phyloP scores from a whole-genome alignment of 2,888 invertebrate genomes.

The Scaptomyza cyrtandrae region DNA sequence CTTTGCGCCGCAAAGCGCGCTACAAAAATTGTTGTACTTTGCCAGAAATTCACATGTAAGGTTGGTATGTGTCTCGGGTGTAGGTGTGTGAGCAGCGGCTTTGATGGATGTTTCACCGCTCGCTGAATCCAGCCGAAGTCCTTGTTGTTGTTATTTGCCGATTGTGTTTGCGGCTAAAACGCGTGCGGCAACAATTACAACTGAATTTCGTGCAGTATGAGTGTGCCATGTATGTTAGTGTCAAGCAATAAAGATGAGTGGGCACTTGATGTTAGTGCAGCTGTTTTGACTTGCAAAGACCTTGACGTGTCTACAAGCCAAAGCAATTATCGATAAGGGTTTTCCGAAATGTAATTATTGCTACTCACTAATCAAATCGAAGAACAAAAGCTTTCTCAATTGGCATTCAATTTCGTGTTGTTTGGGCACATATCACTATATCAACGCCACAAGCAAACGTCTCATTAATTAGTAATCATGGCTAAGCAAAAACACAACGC shows the following conservation, averaged over 20 bases:
- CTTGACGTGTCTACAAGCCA: slow-evolving; percentile 41
- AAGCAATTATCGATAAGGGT: slow-evolving; percentile 55
- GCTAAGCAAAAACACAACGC: slow-evolving; percentile 13
- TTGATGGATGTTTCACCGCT: slow-evolving; percentile 60
- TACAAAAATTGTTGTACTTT: slow-evolving; percentile 30
- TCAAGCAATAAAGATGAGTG: slow-evolving; percentile 72
- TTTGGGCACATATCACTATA: not conserved
- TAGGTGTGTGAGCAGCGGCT: slow-evolving; percentile 41
- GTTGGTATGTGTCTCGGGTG: slow-evolving; percentile 1
- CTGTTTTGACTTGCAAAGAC: slow-evolving; percentile 45
- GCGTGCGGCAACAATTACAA: slow-evolving; percentile 62
- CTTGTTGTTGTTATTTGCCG: slow-evolving; percentile 45
- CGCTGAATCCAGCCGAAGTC: slow-evolving; percentile 33
- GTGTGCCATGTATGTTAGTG: slow-evolving; percentile 4
- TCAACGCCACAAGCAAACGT: not conserved
- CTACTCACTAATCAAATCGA: slow-evolving; percentile 14
- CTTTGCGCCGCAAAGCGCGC: slow-evolving; percentile 54
- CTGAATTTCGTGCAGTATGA: slow-evolving; percentile 41
- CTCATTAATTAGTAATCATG: slow-evolving; percentile 29
- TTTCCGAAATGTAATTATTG: slow-evolving; percentile 5
- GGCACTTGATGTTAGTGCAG: slow-evolving; percentile 68
- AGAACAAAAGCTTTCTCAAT: slow-evolving; percentile 9
- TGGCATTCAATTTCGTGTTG: not conserved
- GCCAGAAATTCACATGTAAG: slow-evolving; percentile 28
- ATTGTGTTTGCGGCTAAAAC: slow-evolving; percentile 53